Conservation (phyloP, 2,888 invertebrate species). For the Andrena haemorrhoa region DNA sequence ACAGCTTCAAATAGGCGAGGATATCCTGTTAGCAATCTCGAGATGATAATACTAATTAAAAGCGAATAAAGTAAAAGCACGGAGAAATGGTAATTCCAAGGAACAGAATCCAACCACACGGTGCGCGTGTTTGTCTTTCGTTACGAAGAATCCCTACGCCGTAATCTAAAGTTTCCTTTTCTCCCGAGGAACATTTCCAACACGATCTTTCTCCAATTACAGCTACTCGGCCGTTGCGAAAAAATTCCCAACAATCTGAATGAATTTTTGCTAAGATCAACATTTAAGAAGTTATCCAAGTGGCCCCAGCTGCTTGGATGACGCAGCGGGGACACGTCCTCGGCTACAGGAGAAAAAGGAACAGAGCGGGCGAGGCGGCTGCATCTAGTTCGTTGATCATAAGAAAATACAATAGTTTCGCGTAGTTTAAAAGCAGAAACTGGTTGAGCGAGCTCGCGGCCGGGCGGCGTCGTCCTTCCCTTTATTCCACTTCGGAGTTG, state of each 20-base stretch:
- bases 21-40: no score
- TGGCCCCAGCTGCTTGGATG: background rate
- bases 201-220: background rate
- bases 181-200: background rate
- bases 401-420: constrained; percentile 79
- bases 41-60: no score
- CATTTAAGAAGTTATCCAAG: constrained; percentile 34
- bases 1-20: no score
- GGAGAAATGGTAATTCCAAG: no score
- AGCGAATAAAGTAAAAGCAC: no score
- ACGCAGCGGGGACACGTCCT: constrained; percentile 15
- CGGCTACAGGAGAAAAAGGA: constrained; percentile 49
- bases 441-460: constrained; percentile 63
- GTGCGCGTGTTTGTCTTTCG: no score
- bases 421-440: constrained; percentile 78
- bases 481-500: constrained; percentile 62
- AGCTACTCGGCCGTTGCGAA: background rate
- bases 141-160: no score
- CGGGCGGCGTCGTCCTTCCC: constrained; percentile 46
- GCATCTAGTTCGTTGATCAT: constrained; percentile 75
- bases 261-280: constrained; percentile 30
- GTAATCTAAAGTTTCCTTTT: background rate
- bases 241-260: background rate
- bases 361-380: constrained; percentile 61
- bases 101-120: no score